Conservation (phyloP, 2,113 vertebrate species). For the Nematolebias whitei region DNA sequence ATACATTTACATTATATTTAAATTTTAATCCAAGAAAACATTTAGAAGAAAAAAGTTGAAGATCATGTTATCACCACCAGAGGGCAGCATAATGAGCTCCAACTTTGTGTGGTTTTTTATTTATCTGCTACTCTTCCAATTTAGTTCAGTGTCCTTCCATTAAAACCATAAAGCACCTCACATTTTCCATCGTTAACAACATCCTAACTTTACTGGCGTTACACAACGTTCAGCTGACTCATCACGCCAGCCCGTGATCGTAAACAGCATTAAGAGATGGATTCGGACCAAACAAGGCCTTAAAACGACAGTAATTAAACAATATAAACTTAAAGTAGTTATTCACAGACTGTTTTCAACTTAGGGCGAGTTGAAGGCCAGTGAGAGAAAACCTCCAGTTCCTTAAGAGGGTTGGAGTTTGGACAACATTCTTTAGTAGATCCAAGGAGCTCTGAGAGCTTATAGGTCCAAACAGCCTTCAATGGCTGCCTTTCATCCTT, state of each 20-base stretch:
- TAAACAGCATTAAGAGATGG: constrained; percentile 47
- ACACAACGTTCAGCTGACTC: constrained; percentile 44
- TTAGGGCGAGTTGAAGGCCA: constrained; percentile 33
- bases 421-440: constrained; percentile 70
- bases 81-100: constrained; percentile 36
- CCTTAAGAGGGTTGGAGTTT: constrained; percentile 72
- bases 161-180: constrained; percentile 26
- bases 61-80: constrained; percentile 33
- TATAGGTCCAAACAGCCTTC: constrained; percentile 60
- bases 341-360: constrained; percentile 25
- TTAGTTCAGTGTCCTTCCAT: not conserved
- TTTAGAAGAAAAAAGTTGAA: not conserved
- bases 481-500: constrained; percentile 62
- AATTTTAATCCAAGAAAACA: not conserved
- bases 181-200: constrained; percentile 6
- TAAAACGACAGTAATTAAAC: constrained; percentile 14
- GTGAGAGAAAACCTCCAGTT: constrained; percentile 58
- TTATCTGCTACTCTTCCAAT: constrained; percentile 4
- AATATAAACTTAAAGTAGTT: constrained; percentile 36
- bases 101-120: not conserved
- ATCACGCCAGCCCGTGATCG: constrained; percentile 47
- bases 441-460: constrained; percentile 63
- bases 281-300: constrained; percentile 42
- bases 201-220: constrained; percentile 15
- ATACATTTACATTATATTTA: no score